These are phyloP conservation scores for Coryphaenoides rupestris DNA, from an alignment of 2,113 vertebrate genomes.

Conservation along the genomic window DNA sequence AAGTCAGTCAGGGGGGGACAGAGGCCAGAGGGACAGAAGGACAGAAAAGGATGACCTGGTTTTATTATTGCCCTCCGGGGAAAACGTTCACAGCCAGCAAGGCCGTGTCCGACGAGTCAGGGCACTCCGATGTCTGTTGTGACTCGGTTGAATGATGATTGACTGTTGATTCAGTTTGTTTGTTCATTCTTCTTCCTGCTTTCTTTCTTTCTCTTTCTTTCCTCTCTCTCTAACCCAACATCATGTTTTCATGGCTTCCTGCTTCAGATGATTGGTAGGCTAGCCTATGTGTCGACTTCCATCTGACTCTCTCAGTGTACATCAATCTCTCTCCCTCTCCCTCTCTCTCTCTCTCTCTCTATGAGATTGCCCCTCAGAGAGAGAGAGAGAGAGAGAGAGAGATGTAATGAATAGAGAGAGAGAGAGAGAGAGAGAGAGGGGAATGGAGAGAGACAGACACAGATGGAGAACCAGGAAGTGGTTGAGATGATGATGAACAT, in stretches of 20 bases:
- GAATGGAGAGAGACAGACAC: no score
- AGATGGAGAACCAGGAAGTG: not conserved
- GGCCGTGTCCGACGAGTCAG: conserved; percentile 2
- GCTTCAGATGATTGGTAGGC: no score
- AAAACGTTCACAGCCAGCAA: not conserved
- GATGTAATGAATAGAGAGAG: not conserved
- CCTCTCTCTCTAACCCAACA: not conserved
- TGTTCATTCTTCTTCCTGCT: not conserved
- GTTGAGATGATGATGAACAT: no score
- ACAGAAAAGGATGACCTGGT: not conserved
- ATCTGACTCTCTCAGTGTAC: conserved; percentile 6
- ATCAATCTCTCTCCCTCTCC: conserved; percentile 20
- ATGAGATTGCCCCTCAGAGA: conserved; percentile 28
- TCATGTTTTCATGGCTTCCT: not conserved
- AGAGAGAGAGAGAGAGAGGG: conserved; percentile 20
- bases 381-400: conserved; percentile 15
- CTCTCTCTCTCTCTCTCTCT: conserved; percentile 10
- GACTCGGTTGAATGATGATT: not conserved
- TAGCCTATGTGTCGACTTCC: no score
- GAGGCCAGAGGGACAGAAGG: conserved; percentile 14
- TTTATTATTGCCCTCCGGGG: conserved; percentile 13
- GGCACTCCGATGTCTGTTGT: not conserved
- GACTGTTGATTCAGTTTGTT: not conserved
- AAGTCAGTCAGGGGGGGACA: conserved; percentile 10
- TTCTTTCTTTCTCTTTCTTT: not conserved